A percentile compares a stretch with the other conserved stretches of the same genome.
These are phyloP conservation scores for Pseudomyrmex cubaensis DNA, from an alignment of 1,140 invertebrate genomes.

Conservation along the genomic window DNA sequence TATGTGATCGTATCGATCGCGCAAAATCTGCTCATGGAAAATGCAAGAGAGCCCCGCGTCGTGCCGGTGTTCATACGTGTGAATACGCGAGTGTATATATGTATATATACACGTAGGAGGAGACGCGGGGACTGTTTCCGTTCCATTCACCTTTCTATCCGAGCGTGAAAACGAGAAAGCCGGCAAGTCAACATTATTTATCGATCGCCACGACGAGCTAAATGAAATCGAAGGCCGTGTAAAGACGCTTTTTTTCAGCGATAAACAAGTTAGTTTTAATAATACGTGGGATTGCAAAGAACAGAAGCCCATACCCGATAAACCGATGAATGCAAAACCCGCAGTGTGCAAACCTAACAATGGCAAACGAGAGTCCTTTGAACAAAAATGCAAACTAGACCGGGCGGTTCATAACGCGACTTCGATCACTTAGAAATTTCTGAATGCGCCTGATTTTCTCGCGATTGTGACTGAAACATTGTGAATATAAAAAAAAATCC, in stretches of 20 bases:
- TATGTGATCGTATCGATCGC: conserved; percentile 49
- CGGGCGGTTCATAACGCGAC: no score
- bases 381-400: no score
- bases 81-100: background rate
- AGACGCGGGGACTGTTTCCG: conserved; percentile 31
- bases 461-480: no score
- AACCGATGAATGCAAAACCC: no score
- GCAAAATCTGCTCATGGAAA: conserved; percentile 8
- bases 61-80: background rate
- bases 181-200: conserved; percentile 52
- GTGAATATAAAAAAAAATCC: no score
- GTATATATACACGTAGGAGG: background rate
- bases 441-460: no score
- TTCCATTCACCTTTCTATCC: conserved; percentile 47
- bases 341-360: no score
- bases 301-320: background rate
- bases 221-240: conserved; percentile 32
- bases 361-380: no score
- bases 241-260: conserved; percentile 12
- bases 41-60: conserved; percentile 12
- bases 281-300: background rate
- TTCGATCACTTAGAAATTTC: no score
- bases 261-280: conserved; percentile 43
- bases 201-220: conserved; percentile 28
- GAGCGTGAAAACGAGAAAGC: conserved; percentile 51